Percentiles rank a stretch among this genome's conserved stretches.
Conservation (phyloP, 2,797 vertebrate species). For the Xenopus petersii region DNA sequence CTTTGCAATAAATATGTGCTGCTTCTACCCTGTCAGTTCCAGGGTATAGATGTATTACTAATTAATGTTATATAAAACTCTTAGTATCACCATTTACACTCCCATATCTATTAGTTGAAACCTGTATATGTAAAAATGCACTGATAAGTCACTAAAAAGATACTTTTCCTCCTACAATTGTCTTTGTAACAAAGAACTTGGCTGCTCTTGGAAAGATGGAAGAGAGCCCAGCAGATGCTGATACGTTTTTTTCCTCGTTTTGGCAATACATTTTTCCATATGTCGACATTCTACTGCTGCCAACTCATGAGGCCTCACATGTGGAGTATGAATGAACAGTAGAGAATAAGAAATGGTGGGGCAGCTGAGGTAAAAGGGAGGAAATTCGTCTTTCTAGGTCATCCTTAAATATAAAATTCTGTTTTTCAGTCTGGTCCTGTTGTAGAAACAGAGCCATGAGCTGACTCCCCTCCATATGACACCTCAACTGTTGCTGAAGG, state of each 20-base stretch:
- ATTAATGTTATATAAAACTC: conserved; percentile 4
- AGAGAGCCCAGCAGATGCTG: conserved; percentile 6
- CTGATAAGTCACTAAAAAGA: conserved; percentile 18
- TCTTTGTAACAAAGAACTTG: background rate
- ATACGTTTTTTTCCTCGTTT: conserved; percentile 15
- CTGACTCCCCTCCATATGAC: conserved; percentile 69
- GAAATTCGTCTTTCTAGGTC: conserved; percentile 54
- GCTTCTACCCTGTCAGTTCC: background rate
- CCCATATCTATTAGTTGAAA: conserved; percentile 1
- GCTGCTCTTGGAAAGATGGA: conserved; percentile 7
- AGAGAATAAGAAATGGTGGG: conserved; percentile 18
- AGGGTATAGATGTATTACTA: background rate
- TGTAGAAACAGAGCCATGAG: conserved; percentile 91
- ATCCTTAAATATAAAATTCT: background rate
- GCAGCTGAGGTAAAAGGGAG: conserved; percentile 55
- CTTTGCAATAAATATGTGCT: conserved; percentile 9
- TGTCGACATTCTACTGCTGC: conserved; percentile 3
- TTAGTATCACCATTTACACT: background rate
- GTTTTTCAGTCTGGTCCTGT: conserved; percentile 87
- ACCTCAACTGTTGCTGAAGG: conserved; percentile 44
- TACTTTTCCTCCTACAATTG: background rate
- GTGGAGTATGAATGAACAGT: conserved; percentile 8
- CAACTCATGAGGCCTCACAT: conserved; percentile 5
- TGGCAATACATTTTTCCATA: conserved; percentile 24
- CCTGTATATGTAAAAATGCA: conserved; percentile 17